A percentile compares a stretch with the other conserved stretches of the same genome.
These are phyloP conservation scores for Ataeniobius toweri DNA, from an alignment of 2,797 vertebrate genomes.

Conservation along the genomic window DNA sequence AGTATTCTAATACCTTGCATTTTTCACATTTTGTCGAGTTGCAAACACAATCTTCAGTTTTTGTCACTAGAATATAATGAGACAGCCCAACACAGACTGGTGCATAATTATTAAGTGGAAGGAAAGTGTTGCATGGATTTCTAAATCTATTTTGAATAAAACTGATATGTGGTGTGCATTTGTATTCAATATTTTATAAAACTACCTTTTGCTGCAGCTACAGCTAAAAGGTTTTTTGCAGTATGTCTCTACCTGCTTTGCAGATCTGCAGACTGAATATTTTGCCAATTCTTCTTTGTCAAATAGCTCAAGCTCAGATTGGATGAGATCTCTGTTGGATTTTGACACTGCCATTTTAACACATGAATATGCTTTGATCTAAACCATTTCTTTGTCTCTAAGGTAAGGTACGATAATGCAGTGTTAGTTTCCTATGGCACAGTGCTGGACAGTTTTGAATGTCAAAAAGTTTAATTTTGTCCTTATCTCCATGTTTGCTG, in stretches of 20 bases:
- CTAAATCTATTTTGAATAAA: not conserved
- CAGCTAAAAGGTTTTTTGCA: not conserved
- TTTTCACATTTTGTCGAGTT: not conserved
- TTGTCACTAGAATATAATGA: too few species aligned
- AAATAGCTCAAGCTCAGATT: not conserved
- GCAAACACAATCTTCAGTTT: not conserved
- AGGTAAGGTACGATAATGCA: too few species aligned
- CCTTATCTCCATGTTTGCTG: too few species aligned
- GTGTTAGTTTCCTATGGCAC: too few species aligned
- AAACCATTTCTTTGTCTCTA: too few species aligned
- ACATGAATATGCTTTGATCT: not conserved
- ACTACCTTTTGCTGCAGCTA: not conserved
- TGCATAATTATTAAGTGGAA: not conserved
- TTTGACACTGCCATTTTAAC: not conserved
- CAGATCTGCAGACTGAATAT: not conserved
- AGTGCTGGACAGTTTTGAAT: too few species aligned
- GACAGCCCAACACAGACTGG: not conserved
- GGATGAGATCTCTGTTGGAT: not conserved
- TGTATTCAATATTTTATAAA: not conserved
- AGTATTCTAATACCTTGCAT: not conserved
- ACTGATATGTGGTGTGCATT: not conserved
- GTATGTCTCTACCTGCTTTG: not conserved
- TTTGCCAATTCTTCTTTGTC: not conserved
- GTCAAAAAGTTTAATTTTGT: too few species aligned
- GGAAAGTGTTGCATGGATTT: not conserved